phyloP scores from a whole-genome alignment of 2,888 invertebrate genomes.

The Lithophane ornitopus region DNA sequence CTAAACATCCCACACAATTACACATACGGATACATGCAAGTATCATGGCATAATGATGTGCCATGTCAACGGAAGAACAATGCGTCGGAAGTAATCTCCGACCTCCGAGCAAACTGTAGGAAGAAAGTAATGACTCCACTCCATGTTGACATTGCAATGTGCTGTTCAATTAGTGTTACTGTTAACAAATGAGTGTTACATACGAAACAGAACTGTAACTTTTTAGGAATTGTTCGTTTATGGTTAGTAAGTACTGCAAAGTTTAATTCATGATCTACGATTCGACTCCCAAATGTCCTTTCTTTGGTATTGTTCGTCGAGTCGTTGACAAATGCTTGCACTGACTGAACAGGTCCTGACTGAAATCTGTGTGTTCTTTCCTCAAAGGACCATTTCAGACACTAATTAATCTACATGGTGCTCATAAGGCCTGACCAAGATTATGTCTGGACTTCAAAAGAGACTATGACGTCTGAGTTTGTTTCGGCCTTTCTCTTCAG shows the following conservation, averaged over 20 bases:
- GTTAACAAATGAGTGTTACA: conserved; percentile 33
- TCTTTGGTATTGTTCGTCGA: too few species aligned
- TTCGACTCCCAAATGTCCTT: too few species aligned
- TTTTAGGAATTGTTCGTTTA: not conserved
- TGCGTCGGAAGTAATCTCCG: conserved; percentile 6
- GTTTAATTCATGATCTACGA: too few species aligned
- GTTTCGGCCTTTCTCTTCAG: too few species aligned
- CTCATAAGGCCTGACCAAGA: too few species aligned
- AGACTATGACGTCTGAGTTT: too few species aligned
- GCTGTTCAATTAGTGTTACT: conserved; percentile 42
- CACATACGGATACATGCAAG: conserved; percentile 8
- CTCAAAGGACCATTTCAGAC: too few species aligned
- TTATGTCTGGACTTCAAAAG: too few species aligned
- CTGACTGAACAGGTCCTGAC: too few species aligned
- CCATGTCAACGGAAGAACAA: conserved; percentile 15
- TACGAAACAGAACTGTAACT: not conserved
- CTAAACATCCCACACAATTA: not conserved
- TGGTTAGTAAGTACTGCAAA: not conserved
- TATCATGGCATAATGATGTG: conserved; percentile 21
- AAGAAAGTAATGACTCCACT: conserved; percentile 27
- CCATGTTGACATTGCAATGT: conserved; percentile 34
- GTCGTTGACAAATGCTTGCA: too few species aligned
- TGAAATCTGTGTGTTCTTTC: too few species aligned
- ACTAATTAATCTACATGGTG: too few species aligned
- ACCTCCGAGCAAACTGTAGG: conserved; percentile 3